Conservation (phyloP, 2,888 invertebrate species). For the Amblyjoppa fuscipennis region DNA sequence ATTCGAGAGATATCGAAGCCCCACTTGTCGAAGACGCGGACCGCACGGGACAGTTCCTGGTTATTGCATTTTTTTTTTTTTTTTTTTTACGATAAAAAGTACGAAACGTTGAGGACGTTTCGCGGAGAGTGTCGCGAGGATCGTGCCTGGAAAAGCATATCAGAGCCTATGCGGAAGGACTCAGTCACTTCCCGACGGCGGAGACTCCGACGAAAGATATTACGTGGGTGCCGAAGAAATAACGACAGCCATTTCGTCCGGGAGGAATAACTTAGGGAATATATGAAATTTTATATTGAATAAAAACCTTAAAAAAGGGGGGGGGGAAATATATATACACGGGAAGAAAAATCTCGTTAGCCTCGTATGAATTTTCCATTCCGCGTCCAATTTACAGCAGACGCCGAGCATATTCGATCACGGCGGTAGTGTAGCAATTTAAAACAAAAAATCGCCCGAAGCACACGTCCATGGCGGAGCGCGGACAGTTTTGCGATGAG, state of each 20-base stretch:
- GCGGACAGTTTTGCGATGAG: neutral
- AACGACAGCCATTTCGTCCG: neutral
- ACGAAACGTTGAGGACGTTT: constrained; percentile 21
- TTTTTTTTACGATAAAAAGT: neutral
- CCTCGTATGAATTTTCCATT: neutral
- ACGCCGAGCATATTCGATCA: neutral
- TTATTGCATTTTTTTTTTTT: constrained; percentile 58
- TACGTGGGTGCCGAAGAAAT: neutral
- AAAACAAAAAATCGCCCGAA: neutral
- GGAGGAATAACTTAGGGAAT: neutral
- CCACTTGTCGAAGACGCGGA: constrained; percentile 33
- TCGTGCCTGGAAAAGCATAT: constrained; percentile 50
- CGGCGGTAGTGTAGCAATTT: neutral
- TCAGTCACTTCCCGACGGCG: neutral
- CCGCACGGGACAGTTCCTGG: constrained; percentile 11
- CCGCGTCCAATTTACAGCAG: neutral
- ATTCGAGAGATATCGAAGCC: constrained; percentile 57
- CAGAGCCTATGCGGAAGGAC: neutral
- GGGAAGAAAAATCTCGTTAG: neutral
- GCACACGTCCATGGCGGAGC: neutral
- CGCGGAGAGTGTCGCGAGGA: constrained; percentile 42
- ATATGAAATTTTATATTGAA: neutral
- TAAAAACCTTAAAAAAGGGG: neutral
- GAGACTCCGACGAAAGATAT: neutral
- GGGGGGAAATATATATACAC: neutral